phyloP scores from a whole-genome alignment of 2,797 vertebrate species.

The Melanitta fusca region DNA sequence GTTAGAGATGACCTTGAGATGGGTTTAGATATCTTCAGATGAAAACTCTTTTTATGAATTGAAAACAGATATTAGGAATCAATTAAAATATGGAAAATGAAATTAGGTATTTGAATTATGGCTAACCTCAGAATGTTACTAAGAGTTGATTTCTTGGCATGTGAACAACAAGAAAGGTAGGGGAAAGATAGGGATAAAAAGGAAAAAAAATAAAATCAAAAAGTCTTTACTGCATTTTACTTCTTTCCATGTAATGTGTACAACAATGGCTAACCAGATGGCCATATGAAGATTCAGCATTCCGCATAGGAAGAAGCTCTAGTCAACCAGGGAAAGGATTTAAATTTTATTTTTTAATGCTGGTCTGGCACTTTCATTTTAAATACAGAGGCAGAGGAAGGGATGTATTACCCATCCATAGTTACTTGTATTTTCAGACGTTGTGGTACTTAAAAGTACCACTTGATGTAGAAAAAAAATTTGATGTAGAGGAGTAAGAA shows the following conservation, averaged over 20 bases:
- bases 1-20: constrained; percentile 21
- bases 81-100: background rate
- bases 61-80: background rate
- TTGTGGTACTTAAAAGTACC: background rate
- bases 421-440: background rate
- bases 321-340: background rate
- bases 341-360: background rate
- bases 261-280: background rate
- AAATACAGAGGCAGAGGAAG: background rate
- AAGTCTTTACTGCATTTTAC: background rate
- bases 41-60: background rate
- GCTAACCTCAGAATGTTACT: background rate
- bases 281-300: background rate
- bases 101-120: background rate
- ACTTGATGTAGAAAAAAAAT: background rate
- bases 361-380: background rate
- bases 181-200: background rate
- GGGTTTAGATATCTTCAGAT: background rate
- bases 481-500: background rate
- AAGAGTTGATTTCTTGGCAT: background rate
- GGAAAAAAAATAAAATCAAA: background rate
- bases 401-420: background rate
- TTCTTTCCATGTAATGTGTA: background rate
- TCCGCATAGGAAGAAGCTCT: background rate
- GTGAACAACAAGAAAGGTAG: background rate